Percentiles rank a stretch among this genome's conserved stretches.
Conservation (phyloP, 2,888 invertebrate species). For the Drosophila borealis region DNA sequence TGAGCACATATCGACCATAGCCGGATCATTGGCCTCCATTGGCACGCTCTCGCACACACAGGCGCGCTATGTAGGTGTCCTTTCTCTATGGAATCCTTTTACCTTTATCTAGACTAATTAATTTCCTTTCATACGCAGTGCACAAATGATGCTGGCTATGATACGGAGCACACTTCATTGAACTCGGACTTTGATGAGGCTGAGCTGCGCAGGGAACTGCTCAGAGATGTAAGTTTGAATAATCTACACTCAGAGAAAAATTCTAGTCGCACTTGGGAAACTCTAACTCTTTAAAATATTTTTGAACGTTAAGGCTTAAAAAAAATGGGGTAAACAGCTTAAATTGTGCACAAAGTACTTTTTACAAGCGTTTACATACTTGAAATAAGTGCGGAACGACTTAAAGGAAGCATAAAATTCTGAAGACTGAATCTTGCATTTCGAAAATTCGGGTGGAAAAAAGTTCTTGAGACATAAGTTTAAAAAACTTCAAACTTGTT, state of each 20-base stretch:
- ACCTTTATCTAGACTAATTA: background rate
- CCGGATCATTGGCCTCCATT: slow-evolving; percentile 88
- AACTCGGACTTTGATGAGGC: slow-evolving; percentile 92
- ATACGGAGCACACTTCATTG: slow-evolving; percentile 92
- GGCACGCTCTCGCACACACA: slow-evolving; percentile 87
- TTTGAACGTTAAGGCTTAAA: no score
- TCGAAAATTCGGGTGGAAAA: no score
- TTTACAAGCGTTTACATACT: no score
- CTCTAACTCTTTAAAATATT: no score
- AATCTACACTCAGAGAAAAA: background rate
- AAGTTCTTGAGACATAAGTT: no score
- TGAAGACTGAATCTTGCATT: no score
- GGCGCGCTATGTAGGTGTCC: slow-evolving; percentile 76
- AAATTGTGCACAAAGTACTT: no score
- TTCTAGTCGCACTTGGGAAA: no score
- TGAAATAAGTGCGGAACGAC: no score
- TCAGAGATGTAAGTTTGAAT: slow-evolving; percentile 91
- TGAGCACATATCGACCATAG: slow-evolving; percentile 89
- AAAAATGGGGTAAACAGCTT: no score
- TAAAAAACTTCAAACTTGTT: no score
- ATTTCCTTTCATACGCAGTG: slow-evolving; percentile 66
- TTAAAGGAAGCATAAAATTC: no score
- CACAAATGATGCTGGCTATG: slow-evolving; percentile 88
- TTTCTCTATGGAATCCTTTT: background rate
- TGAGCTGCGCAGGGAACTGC: slow-evolving; percentile 90